Evolutionary conservation across 2,888 invertebrate species (phyloP).

Genomic region (Protophormia terraenovae): DNA sequence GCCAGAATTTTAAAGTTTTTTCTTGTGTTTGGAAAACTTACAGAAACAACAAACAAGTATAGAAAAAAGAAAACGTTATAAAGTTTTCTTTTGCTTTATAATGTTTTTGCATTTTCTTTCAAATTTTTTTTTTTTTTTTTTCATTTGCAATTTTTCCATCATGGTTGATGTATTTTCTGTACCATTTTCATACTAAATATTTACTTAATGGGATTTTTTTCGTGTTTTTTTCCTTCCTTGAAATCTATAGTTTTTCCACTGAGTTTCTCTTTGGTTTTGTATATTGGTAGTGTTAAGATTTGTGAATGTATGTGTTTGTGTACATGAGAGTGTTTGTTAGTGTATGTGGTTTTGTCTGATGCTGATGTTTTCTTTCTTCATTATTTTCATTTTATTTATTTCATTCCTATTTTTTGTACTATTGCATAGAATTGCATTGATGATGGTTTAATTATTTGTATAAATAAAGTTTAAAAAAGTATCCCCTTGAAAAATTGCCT

Average conservation of each 20-base stretch:
- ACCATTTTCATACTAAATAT: conserved; percentile 65
- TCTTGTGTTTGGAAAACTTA: conserved; percentile 3
- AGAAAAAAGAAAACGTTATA: conserved; percentile 26
- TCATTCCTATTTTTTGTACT: conserved; percentile 4
- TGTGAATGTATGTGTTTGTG: not conserved
- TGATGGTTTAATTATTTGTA: conserved; percentile 61
- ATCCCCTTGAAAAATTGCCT: conserved; percentile 43
- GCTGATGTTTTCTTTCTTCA: conserved; percentile 40
- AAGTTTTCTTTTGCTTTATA: conserved; percentile 44
- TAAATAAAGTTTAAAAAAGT: conserved; percentile 58
- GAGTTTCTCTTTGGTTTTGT: conserved; percentile 48
- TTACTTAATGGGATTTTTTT: conserved; percentile 58
- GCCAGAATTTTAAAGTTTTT: conserved; percentile 33
- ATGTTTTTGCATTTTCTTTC: too few relatives aligned
- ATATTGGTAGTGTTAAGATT: conserved; percentile 5
- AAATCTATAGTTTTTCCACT: conserved; percentile 55
- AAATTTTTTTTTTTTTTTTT: conserved; percentile 18
- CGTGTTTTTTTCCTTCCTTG: conserved; percentile 18
- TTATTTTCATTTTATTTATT: conserved; percentile 50
- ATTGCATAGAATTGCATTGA: conserved; percentile 60
- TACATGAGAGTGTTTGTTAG: not conserved
- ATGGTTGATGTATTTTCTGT: conserved; percentile 65
- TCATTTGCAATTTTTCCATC: conserved; percentile 44
- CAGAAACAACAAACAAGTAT: conserved; percentile 1
- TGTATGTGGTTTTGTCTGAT: conserved; percentile 58